Evolutionary conservation across 2,113 vertebrate genomes (phyloP), one percentile per base, ranked within the genome.

Genomic region (Eidolon helvum): DNA sequence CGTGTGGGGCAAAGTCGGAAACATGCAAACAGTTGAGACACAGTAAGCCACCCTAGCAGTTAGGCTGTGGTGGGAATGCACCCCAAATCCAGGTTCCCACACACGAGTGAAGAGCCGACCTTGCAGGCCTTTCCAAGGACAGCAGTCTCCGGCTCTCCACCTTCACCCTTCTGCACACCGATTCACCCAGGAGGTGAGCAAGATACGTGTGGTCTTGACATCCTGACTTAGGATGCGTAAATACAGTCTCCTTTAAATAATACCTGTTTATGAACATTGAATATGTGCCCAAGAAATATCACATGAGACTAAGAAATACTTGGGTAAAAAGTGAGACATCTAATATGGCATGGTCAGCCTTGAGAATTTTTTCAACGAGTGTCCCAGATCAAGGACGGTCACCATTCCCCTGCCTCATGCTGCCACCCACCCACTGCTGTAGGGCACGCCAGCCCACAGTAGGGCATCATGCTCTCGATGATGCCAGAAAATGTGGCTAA

Each of bases 371-470:
- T 69, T 45, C 48, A 48, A 7, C 35, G 35, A 48, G 22, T 61
- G 24, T 68, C 24, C 4, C 48, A 63, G 12, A 40, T 22, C 11
- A 45, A 65, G 83, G 72, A 6, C 22, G 4, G 48, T 50, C 24
- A 12, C 19, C 21, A 21, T 26, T 35, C n/a, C 7, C 74, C 3
- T 53, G n/a, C n/a, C 24, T 53, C 33, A 2, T 4, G 0, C 77
- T 6, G 18, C 4, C 11, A 1, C 3, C 2, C 4, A 4, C 1
- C 18, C 26, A 1, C 9, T 5, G 1, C 19, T 28, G 4, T 26
- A 10, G 28, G 16, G 43, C 2, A 1, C 15, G 0, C 1, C 40
- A 26, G 35, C 24, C 35, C 71, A 18, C 5, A 1, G 14, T 2
- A 43, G 22, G 2, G 24, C 5, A 0, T 11, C 5, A 16, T 0